Base-by-base conservation (phyloP, 1,140 invertebrate genomes). In the Penaeus chinensis region DNA sequence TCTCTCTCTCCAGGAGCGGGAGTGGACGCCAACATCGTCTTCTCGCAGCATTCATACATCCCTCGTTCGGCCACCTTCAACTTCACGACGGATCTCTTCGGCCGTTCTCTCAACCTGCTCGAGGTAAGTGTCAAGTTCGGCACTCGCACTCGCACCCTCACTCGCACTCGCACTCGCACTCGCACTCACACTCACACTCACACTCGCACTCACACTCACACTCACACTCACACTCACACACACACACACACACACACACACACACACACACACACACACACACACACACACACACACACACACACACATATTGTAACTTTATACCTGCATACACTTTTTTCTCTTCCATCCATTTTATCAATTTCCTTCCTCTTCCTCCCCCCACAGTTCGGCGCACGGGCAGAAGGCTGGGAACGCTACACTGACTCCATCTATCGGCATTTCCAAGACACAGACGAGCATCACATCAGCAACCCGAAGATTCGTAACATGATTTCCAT, bases 31-130 rank as follows among this genome's bases (percentile, higher is more conserved):
- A 97, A 97, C 92, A 88, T 98, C 0, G 95, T 99, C 88, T 99
- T 97, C 92, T 97, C 97, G 0, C 95, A 96, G 0, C 95, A 96
- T 87, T 98, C 97, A 0, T 98, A 97, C 91, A 93, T 99, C 42
- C 98, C 98, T 3, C 93, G 96, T 84, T 95, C 96, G 2, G 94
- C 94, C 7, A 95, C 93, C 69, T 93, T 97, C 20, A 98, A 98
- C 91, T 93, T 98, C 10, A 98, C 97, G 0, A 93, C 98, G 2
- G 96, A 98, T 91, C 92, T 98, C 84, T 98, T 98, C 92, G 97
- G 97, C 2, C 95, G 97, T 92, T 96, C 96, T 1, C 94, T 98
- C 47, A 98, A 99, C 93, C 91, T 96, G 61, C 93, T 97, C 82
- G 96, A 98, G 93, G 94, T 96, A 86, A 22, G 13, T 76, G 22